A percentile compares a stretch with the other conserved stretches of the same genome.
These are phyloP conservation scores for Melipona quadrifasciata DNA, from an alignment of 1,140 invertebrate species.

Conservation along the genomic window DNA sequence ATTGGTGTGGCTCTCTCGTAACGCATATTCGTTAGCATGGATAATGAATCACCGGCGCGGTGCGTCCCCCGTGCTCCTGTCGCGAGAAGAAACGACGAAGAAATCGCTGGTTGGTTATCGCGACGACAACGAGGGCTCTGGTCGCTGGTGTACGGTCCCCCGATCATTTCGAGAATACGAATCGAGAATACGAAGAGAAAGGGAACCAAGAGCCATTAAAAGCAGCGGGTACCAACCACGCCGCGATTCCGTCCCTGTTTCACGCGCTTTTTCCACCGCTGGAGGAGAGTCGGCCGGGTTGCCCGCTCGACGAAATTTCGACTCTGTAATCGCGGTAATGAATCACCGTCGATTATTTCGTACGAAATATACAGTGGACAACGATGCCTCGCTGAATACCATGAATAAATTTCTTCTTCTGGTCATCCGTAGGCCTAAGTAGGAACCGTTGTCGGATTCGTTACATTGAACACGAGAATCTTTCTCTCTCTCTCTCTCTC, in stretches of 20 bases:
- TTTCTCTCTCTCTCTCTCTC: background rate
- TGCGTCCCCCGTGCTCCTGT: constrained; percentile 47
- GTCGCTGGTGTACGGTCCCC: background rate
- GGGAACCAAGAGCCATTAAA: constrained; percentile 38
- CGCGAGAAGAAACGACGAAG: constrained; percentile 49
- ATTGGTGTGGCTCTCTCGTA: constrained; percentile 47
- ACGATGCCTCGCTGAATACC: background rate
- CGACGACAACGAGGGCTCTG: constrained; percentile 31
- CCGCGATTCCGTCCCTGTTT: constrained; percentile 18
- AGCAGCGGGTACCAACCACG: constrained; percentile 27
- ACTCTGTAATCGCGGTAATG: constrained; percentile 38
- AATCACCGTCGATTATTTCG: constrained; percentile 51
- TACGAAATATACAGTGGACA: background rate
- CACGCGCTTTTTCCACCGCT: constrained; percentile 10
- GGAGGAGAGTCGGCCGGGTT: background rate
- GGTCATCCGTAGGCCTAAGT: constrained; percentile 6
- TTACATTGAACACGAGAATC: constrained; percentile 13
- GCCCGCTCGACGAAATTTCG: constrained; percentile 35
- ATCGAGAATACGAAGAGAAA: constrained; percentile 28
- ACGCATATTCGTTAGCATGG: constrained; percentile 66
- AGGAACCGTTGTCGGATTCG: constrained; percentile 20
- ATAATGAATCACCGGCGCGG: constrained; percentile 66
- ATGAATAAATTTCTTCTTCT: constrained; percentile 21
- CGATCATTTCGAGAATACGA: constrained; percentile 29
- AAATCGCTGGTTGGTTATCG: constrained; percentile 23